These are phyloP conservation scores for Spicauda simplicius DNA, from an alignment of 2,888 invertebrate species.

Conservation along the genomic window DNA sequence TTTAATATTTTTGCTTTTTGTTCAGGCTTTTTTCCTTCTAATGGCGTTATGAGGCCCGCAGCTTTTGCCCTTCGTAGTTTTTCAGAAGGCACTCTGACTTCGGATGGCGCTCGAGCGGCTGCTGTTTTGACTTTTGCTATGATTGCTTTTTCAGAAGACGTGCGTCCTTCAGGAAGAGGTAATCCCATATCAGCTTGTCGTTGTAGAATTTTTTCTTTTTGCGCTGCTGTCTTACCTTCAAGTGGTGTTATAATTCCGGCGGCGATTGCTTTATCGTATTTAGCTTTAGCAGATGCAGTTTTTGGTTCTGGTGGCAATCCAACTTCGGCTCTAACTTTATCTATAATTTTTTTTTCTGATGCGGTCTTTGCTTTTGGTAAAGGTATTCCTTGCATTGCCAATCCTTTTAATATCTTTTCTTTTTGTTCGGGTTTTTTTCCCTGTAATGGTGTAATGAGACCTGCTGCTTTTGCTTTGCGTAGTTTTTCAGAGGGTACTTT, in stretches of 20 bases:
- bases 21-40: conserved; percentile 36
- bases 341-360: conserved; percentile 42
- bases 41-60: conserved; percentile 40
- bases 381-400: conserved; percentile 45
- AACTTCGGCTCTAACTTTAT: conserved; percentile 44
- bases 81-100: conserved; percentile 43
- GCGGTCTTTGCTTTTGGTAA: conserved; percentile 48
- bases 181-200: conserved; percentile 46
- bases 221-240: conserved; percentile 49
- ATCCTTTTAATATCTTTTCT: conserved; percentile 48
- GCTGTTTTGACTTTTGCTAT: conserved; percentile 42
- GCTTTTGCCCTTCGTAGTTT: conserved; percentile 46
- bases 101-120: conserved; percentile 42
- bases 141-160: not conserved
- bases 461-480: conserved; percentile 31
- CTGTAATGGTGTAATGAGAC: conserved; percentile 42
- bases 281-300: conserved; percentile 30
- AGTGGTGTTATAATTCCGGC: conserved; percentile 51
- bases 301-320: conserved; percentile 47
- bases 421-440: conserved; percentile 41
- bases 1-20: conserved; percentile 43
- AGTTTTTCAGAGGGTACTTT: conserved; percentile 33
- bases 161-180: conserved; percentile 48
- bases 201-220: conserved; percentile 47
- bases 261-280: conserved; percentile 38